Evolutionary conservation across 1,140 invertebrate species (phyloP), one percentile per base, ranked within the genome.

Genomic region (Halyomorpha halys): DNA sequence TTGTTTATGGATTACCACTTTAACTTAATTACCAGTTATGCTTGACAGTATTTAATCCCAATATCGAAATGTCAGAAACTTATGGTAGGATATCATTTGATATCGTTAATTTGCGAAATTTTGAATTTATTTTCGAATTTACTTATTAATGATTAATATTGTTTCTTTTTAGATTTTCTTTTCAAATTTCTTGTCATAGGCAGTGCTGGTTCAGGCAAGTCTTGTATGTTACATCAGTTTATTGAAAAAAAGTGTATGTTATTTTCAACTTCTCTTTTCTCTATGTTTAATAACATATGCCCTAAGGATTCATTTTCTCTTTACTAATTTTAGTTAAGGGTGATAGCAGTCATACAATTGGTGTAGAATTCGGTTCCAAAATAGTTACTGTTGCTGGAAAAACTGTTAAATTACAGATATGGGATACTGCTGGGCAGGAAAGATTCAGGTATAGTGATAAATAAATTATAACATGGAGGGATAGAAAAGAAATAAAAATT

Each of bases 221-320:
- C 90, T 60, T 93, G 90, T 75, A 79, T 94, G 18, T 77, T 94
- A 34, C 86, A 93, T 71, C 90, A 93, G 76, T 94, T 94, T 73
- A 92, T 91, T 72, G 90, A 92, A 76, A 91, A 88, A 72, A 89
- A 91, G 79, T 93, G 87, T 84, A 82, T 84, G 80, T 85, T 72
- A 53, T 23, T 56, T 15, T 18, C 19, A 27, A 18, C 27, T 60
- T 39, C 0, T 30, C 30, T 16, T 44, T 34, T n/a, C 19, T 60
- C n/a, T 16, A 16, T 44, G 9, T 5, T 60, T 2, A 44, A 3
- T 13, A 1, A 39, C 6, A 39, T 11, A 39, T 39, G 15, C 15
- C n/a, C 16, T 59, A 59, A 14, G 8, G 21, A 44, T 44, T 44
- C 34, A 30, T 60, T 44, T 18, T 16, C 14, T 66, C 73, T 39